Evolutionary conservation across 2,888 invertebrate species (phyloP), one percentile per base, ranked within the genome.

Genomic region (Cantharis rustica): DNA sequence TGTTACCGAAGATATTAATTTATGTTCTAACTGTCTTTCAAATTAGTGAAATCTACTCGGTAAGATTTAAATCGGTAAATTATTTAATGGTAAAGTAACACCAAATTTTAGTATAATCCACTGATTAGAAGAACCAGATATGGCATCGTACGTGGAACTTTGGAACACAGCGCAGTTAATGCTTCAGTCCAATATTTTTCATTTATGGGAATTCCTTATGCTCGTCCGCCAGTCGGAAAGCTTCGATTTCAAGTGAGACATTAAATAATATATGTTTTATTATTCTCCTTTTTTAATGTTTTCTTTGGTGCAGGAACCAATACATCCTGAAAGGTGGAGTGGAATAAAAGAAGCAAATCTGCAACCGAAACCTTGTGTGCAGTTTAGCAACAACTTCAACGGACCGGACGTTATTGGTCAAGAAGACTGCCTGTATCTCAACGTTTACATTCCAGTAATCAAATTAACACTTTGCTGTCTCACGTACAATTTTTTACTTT

Each of bases 381-480:
- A 75, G 27, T 31, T 78, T 16, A 63, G 62, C 15, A 17, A 75
- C 13, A 62, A 68, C 17, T 66, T 61, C 10, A 20, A 62, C 20
- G 78, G 75, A 3, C 15, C 31, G 2, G 27, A 68, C 3, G 68
- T 73, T 11, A 15, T 78, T n/a, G 78, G 78, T 3, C 31, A 15
- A 16, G 78, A 78, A 73, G 78, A 78, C 63, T 78, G 78, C 26
- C n/a, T 78, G 10, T 73, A 68, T 16, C 26, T 78, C 10, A 63
- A 78, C 7, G 20, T 78, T 61, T 72, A 20, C 7, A 73, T 31
- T 11, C 78, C 78, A 11, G 75, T 71, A 16, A 16, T 11, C 16
- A 13, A 3, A 16, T 64, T 4, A 9, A 10, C 20, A 15, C 10
- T 3, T 5, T 13, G 13, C 13, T 10, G 10, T 10, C 11, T 1